Base-by-base conservation (phyloP, 2,797 vertebrate genomes). In the Arrhamphus sclerolepis region DNA sequence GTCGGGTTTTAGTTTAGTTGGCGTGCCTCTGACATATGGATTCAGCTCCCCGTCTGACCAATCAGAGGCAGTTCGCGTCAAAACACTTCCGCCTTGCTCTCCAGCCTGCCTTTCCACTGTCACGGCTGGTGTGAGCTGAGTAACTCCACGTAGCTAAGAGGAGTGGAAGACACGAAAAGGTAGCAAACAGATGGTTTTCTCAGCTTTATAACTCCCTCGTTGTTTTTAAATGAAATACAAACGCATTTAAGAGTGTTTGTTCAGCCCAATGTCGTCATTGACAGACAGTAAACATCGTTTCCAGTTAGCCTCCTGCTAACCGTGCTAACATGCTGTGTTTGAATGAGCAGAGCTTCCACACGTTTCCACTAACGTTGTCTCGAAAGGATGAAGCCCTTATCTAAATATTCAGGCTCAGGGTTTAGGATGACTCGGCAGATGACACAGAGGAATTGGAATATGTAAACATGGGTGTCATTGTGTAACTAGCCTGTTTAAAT, bases 21-120 rank as follows among this genome's bases (percentile, higher is more conserved):
- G 24, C 24, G 24, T 6, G 24, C 24, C 24, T 26, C 24, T 26
- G 24, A 26, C 7, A 4, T 43, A 5, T 61, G 26, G 41, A 31
- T 16, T 10, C 6, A 10, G 6, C 10, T 44, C 2, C 2, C 4
- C 2, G 5, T 26, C 24, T 6, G 55, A 64, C 87, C 87, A 91
- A 89, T 88, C 72, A 80, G 21, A 77, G 43, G 6, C 6, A n/a
- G 0, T 10, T 5, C 4, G 7, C 48, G 69, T 70, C 71, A 62
- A 72, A 85, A 80, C 52, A 76, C 84, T 89, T 91, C 88, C 90
- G 89, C 62, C 66, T 46, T 82, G 68, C 60, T 70, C 29, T 49
- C 8, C 40, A 64, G 53, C 70, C 61, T 80, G 80, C 56, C 89
- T 88, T 90, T 90, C 70, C 65, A 70, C 54, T 57, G 76, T 57